Evolutionary conservation across 2,888 invertebrate genomes (phyloP), one percentile per base, ranked within the genome.

Genomic region (Rhagium mordax): DNA sequence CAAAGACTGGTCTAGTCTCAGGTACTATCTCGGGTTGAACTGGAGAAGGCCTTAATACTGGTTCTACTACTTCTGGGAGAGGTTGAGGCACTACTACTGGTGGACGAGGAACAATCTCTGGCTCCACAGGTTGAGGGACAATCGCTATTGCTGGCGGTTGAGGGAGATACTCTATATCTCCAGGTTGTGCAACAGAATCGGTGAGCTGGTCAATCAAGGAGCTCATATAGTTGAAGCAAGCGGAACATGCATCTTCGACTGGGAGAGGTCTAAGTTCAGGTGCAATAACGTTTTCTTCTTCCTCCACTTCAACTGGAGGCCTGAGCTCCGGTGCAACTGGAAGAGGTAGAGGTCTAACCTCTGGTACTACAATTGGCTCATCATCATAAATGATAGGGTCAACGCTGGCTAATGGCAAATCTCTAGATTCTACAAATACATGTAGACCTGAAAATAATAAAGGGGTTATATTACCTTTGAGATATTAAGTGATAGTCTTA

Each of bases 141-240:
- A n/a, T n/a, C n/a, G n/a, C n/a, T n/a, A n/a, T n/a, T n/a, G n/a
- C n/a, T n/a, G n/a, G n/a, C n/a, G n/a, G n/a, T n/a, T n/a, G n/a
- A n/a, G n/a, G n/a, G n/a, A n/a, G n/a, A n/a, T n/a, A n/a, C n/a
- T n/a, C n/a, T n/a, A n/a, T n/a, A n/a, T n/a, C n/a, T n/a, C n/a
- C n/a, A n/a, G 33, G 33, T 10, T 33, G 33, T 33, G 8, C 33
- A 33, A 29, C 57, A 24, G 6, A 7, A 2, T 62, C 49, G 7
- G 57, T 49, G 13, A 60, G 64, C 20, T 64, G 27, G 24, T 64
- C 65, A 13, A 70, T 41, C 51, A 48, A 67, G 7, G 21, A 33
- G n/a, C 27, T 47, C 53, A 69, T 66, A 16, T 71, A 41, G 51
- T 41, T 51, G 20, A 67, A 62, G 20, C 48, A 62, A 13, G 68